phyloP scores from a whole-genome alignment of 2,888 invertebrate genomes.

The Antheraea assamensis region DNA sequence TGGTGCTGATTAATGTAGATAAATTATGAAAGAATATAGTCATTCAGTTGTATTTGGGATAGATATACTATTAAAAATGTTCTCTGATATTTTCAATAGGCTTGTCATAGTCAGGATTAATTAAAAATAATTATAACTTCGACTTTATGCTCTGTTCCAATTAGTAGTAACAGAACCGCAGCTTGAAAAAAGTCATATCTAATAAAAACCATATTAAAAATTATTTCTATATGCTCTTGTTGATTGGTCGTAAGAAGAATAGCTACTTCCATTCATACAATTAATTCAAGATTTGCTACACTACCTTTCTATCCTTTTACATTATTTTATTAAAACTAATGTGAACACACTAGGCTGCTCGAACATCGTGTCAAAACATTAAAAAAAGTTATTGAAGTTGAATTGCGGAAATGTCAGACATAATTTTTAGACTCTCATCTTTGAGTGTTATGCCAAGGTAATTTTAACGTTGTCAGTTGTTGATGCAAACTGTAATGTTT shows the following conservation, averaged over 20 bases:
- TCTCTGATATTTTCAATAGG: neutral
- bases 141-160: neutral
- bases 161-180: neutral
- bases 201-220: neutral
- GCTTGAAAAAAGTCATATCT: neutral
- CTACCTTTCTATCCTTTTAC: neutral
- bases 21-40: neutral
- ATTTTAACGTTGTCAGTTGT: conserved; percentile 8
- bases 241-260: neutral
- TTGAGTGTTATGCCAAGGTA: conserved; percentile 17
- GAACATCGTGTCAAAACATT: conserved; percentile 40
- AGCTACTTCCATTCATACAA: neutral
- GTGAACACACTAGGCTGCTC: conserved; percentile 19
- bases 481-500: conserved; percentile 4
- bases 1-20: neutral
- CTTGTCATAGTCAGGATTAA: neutral
- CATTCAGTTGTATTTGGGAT: neutral
- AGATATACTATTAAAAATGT: neutral
- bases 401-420: conserved; percentile 23
- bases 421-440: conserved; percentile 19
- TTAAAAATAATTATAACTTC: neutral
- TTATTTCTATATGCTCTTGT: neutral
- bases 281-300: neutral
- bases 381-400: conserved; percentile 37
- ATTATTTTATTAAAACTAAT: neutral